phyloP scores from a whole-genome alignment of 2,797 vertebrate species.

The Hylomyscus alleni region DNA sequence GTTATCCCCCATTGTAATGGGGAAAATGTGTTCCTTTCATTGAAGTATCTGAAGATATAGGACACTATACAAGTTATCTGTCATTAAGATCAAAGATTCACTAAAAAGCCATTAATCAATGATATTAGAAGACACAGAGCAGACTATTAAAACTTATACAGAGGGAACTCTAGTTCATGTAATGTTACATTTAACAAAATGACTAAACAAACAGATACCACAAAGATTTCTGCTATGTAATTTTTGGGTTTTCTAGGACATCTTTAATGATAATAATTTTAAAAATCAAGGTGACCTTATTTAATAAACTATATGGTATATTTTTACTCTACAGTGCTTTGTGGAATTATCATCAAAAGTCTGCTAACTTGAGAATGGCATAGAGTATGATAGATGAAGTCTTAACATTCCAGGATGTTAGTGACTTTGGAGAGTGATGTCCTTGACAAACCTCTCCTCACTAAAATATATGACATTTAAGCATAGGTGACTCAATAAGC shows the following conservation, averaged over 20 bases:
- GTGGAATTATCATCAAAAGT: not conserved
- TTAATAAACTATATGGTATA: not conserved
- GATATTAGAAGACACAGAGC: constrained; percentile 43
- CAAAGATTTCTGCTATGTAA: constrained; percentile 35
- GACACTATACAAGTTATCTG: constrained; percentile 7
- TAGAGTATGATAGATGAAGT: not conserved
- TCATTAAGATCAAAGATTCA: not conserved
- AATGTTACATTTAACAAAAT: constrained; percentile 34
- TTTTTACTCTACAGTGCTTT: not conserved
- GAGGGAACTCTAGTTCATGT: constrained; percentile 1
- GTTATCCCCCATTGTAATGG: not conserved
- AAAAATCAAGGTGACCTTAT: not conserved
- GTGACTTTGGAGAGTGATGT: not conserved
- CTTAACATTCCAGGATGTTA: not conserved
- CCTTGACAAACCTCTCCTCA: not conserved
- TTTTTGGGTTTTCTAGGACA: not conserved
- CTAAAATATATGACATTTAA: not conserved
- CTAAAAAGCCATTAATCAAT: constrained; percentile 54
- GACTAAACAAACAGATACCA: constrained; percentile 39
- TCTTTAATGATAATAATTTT: not conserved
- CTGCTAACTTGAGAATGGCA: not conserved
- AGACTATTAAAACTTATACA: constrained; percentile 5
- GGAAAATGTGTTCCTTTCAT: not conserved
- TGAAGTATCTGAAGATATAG: not conserved
- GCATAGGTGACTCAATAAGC: not conserved